Evolutionary conservation across 2,888 invertebrate genomes (phyloP), one percentile per base, ranked within the genome.

Genomic region (Brachylomia viminalis): DNA sequence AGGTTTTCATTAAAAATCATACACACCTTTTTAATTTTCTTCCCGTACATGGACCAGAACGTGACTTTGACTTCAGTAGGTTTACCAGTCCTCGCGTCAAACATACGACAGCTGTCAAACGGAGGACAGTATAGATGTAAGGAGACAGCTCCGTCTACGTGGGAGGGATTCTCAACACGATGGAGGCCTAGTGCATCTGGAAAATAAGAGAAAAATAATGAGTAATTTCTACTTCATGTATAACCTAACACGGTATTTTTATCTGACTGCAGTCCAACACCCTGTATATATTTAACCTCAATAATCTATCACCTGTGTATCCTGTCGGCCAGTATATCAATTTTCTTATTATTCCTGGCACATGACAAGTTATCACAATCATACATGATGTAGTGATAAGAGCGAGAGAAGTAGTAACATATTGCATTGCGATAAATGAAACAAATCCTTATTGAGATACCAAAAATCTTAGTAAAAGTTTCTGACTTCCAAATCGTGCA

Each of bases 91-190:
- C 98, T 98, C 90, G 99, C 98, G 91, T 99, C 99, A 92, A 99
- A 99, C 49, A 99, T 98, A 49, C 98, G 97, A 93, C 99, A 99
- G 83, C 97, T 96, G 87, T 98, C 97, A 92, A 99, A 99, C 0
- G 99, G 99, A 0, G 99, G 99, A 86, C 98, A 98, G 95, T 99
- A 99, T 5, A 99, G 97, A 92, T 99, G 99, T 45, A 99, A 96
- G 11, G 99, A 99, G 0, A 99, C 98, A 0, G 99, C 98, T 0
- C 98, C 97, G 90, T 99, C 98, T 0, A 98, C 97, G 91, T 99
- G 98, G 17, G 98, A 99, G 0, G 98, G 97, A 93, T 99, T 99
- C 95, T 99, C 99, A 87, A 99, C 98, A 0, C 99, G 97, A 93
- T 99, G 99, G 23, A 99, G 97, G 0, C 99, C 99, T 86, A 99